These are phyloP conservation scores for Caenorhabditis auriculariae DNA, from an alignment of 2,888 invertebrate species.

Conservation along the genomic window DNA sequence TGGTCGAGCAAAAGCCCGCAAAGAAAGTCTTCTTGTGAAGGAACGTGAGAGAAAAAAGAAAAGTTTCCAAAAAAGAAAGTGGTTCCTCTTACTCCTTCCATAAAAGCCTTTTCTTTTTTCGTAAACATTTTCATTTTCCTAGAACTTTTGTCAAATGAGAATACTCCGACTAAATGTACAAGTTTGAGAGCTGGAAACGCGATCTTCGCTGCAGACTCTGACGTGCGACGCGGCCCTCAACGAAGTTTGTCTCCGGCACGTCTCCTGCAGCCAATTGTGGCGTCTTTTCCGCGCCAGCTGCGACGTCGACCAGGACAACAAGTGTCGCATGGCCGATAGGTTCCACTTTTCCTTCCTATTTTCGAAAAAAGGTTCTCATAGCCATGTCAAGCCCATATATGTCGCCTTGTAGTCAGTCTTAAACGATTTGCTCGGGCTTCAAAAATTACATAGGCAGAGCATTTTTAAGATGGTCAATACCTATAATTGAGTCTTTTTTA, in stretches of 20 bases:
- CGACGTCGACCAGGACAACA: constrained; percentile 57
- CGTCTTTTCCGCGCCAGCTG: constrained; percentile 56
- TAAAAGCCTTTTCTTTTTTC: background rate
- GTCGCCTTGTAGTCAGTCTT: too few species aligned
- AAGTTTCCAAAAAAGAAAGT: background rate
- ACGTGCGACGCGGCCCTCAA: constrained; percentile 57
- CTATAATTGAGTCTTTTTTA: too few species aligned
- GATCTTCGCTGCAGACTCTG: constrained; percentile 19
- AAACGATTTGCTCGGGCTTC: too few species aligned
- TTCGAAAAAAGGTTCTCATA: background rate
- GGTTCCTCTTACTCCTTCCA: too few species aligned
- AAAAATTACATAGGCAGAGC: too few species aligned
- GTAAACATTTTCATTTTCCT: background rate
- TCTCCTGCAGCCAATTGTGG: constrained; percentile 60
- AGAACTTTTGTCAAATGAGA: background rate
- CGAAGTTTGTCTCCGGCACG: constrained; percentile 56
- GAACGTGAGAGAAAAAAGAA: background rate
- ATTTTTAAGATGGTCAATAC: too few species aligned
- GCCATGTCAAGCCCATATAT: too few species aligned
- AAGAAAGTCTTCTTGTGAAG: too few species aligned
- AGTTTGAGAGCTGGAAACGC: constrained; percentile 12
- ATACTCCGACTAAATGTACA: background rate
- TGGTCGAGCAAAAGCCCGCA: background rate
- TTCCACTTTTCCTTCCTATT: constrained; percentile 3
- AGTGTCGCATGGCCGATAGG: constrained; percentile 56